Evolutionary conservation across 2,113 vertebrate genomes (phyloP).

Genomic region (Chroicocephalus ridibundus): DNA sequence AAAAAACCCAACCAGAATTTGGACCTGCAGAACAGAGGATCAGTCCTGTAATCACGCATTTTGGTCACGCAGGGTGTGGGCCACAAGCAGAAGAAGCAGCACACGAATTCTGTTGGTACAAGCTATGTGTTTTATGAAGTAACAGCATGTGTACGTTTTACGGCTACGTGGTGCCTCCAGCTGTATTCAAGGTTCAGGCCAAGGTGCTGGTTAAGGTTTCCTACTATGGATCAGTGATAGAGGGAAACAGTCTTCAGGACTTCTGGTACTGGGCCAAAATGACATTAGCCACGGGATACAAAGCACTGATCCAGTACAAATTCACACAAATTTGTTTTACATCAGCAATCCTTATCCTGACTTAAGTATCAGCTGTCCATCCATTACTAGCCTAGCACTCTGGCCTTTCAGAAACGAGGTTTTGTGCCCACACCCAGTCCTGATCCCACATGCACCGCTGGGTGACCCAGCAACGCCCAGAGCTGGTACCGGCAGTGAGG

Average conservation of each 20-base stretch:
- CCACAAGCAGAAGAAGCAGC: neutral
- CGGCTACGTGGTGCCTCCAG: neutral
- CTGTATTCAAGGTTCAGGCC: accelerated
- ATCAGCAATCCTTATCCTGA: neutral
- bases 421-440: neutral
- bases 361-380: neutral
- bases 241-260: neutral
- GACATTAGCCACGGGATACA: neutral
- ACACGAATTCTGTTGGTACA: neutral
- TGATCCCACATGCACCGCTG: neutral
- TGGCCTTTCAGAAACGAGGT: neutral
- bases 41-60: neutral
- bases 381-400: neutral
- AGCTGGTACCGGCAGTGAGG: neutral
- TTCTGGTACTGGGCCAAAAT: neutral
- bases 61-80: neutral
- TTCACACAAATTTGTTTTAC: neutral
- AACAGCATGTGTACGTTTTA: neutral
- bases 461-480: neutral
- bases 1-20: neutral
- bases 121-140: neutral
- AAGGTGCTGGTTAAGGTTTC: neutral
- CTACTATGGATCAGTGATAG: neutral
- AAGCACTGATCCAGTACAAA: neutral
- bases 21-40: neutral